phyloP scores from a whole-genome alignment of 2,797 vertebrate species.

The Emys orbicularis region DNA sequence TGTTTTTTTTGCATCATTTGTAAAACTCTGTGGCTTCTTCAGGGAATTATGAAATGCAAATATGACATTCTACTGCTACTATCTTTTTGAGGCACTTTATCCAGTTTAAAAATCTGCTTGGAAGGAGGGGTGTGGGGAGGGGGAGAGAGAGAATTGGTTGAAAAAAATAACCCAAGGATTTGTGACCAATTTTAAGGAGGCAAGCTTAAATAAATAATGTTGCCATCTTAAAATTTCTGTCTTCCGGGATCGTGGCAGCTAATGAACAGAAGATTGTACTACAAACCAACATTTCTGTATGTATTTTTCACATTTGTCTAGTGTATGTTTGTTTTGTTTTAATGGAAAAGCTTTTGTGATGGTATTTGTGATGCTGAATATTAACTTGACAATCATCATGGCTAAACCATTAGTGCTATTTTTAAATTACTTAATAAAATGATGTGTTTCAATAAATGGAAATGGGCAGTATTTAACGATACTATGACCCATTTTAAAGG shows the following conservation, averaged over 20 bases:
- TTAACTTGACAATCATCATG: neutral
- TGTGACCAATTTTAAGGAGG: neutral
- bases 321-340: neutral
- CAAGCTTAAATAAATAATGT: neutral
- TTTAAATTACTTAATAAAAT: neutral
- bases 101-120: neutral
- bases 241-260: conserved; percentile 13
- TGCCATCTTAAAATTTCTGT: neutral
- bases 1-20: neutral
- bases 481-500: neutral
- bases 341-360: neutral
- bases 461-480: neutral
- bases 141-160: neutral
- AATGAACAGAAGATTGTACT: conserved; percentile 3
- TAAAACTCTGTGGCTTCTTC: neutral
- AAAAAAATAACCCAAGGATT: neutral
- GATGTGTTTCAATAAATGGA: neutral
- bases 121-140: too few relatives aligned
- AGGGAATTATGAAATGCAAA: neutral
- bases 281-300: conserved; percentile 29
- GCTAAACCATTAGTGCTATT: neutral
- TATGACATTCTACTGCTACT: neutral
- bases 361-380: neutral
- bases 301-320: conserved; percentile 30
- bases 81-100: neutral